These are phyloP conservation scores for Strix uralensis DNA, from an alignment of 2,113 vertebrate species.

Conservation along the genomic window DNA sequence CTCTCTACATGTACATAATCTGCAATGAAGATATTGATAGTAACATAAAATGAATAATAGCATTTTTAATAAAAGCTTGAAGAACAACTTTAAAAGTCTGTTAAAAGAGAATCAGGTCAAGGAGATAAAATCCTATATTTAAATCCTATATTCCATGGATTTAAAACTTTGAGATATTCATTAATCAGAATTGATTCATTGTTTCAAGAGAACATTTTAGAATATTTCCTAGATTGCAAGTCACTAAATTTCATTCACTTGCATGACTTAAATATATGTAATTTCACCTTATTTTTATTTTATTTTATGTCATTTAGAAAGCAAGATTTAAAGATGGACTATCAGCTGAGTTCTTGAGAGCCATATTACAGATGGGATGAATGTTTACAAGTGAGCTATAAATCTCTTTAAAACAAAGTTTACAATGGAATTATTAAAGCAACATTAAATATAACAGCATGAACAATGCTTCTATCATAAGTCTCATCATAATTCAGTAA, in stretches of 20 bases:
- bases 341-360: not conserved
- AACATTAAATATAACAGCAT: not conserved
- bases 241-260: not conserved
- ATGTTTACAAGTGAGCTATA: not conserved
- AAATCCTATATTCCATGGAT: not conserved
- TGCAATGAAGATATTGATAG: not conserved
- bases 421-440: not conserved
- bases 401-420: not conserved
- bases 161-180: not conserved
- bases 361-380: not conserved
- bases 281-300: not conserved
- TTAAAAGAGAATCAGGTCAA: not conserved
- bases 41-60: not conserved
- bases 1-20: not conserved
- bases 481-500: not conserved
- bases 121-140: not conserved
- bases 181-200: not conserved
- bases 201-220: not conserved
- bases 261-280: not conserved
- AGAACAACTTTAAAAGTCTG: not conserved
- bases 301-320: not conserved
- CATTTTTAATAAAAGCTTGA: not conserved
- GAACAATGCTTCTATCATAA: not conserved
- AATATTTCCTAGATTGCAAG: not conserved
- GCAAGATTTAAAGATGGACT: not conserved